Percentiles rank a stretch among this genome's conserved stretches.
phyloP scores from a whole-genome alignment of 2,888 invertebrate species.

The Caenorhabditis drosophilae region DNA sequence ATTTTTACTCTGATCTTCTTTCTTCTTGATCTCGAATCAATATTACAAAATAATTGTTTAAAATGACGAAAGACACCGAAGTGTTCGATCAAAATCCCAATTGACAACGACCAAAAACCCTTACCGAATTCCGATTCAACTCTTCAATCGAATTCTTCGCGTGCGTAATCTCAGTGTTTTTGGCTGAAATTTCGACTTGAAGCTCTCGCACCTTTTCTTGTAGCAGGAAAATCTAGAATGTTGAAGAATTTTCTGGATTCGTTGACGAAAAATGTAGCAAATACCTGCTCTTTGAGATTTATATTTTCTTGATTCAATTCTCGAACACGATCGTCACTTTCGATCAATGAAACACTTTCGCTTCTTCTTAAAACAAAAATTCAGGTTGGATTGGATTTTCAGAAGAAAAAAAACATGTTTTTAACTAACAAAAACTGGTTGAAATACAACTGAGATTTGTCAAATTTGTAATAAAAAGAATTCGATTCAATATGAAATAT shows the following conservation, averaged over 20 bases:
- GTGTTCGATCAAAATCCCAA: neutral
- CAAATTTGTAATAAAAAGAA: neutral
- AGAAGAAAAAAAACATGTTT: neutral
- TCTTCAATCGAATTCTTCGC: slow-evolving; percentile 62
- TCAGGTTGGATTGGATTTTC: neutral
- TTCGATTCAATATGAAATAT: neutral
- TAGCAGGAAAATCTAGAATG: slow-evolving; percentile 40
- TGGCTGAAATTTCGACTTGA: slow-evolving; percentile 51
- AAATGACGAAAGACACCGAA: neutral
- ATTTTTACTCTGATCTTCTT: too few species aligned
- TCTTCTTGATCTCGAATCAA: neutral
- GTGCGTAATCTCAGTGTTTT: slow-evolving; percentile 51
- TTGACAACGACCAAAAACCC: slow-evolving; percentile 3
- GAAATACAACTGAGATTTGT: neutral
- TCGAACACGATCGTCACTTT: slow-evolving; percentile 53
- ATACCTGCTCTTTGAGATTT: slow-evolving; percentile 61
- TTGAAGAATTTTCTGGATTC: neutral
- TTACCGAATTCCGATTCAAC: slow-evolving; percentile 55
- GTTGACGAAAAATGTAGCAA: neutral
- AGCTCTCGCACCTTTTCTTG: slow-evolving; percentile 63
- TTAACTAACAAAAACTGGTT: too few species aligned
- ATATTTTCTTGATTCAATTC: slow-evolving; percentile 63
- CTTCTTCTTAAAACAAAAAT: slow-evolving; percentile 34
- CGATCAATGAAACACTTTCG: slow-evolving; percentile 49
- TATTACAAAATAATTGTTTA: neutral